Base-by-base conservation (phyloP, 1,140 invertebrate genomes). In the Aradophagus sp. region DNA sequence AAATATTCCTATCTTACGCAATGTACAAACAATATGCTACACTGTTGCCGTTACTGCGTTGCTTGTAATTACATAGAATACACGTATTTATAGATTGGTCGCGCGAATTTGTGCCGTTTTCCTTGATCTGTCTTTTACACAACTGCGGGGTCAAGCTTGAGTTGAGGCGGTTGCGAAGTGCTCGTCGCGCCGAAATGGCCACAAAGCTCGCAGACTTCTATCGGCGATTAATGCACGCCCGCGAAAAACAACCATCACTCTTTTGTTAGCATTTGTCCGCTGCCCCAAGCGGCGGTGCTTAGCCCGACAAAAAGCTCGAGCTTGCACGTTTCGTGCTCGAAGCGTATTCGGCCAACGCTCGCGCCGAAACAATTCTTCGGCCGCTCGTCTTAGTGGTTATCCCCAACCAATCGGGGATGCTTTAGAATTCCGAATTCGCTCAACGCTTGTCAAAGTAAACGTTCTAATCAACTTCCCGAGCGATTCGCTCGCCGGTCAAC, bases 11-110 rank as follows among this genome's bases (percentile, higher is more conserved):
- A n/a, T n/a, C n/a, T 75, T 68, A 63, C 48, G 42, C 73, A 71
- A 77, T 74, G 68, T 78, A 78, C 71, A 78, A 79, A 79, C 74
- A 76, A 65, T 78, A 76, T 48, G 31, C 62, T 73, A 74, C 71
- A 68, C 53, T 58, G 35, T 66, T 61, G 48, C 23, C 14, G n/a
- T 67, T 75, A 31, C 45, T 27, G 17, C 47, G 34, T 74, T 55
- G 53, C 50, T 67, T 52, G 44, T 74, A 70, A 70, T 70, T 59
- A 74, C 72, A 70, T 74, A 53, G 45, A 70, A 15, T 74, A 70
- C 67, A 70, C 53, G 52, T 67, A 68, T 73, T 66, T 70, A 78
- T 78, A 76, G 73, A 73, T 42, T 58, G 66, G 15, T 52, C 36
- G 35, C 61, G 32, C 38, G 26, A 12, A 45, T 19, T 41, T 52